Base-by-base conservation (phyloP, 2,113 vertebrate genomes). In the Hemichromis elongatus region DNA sequence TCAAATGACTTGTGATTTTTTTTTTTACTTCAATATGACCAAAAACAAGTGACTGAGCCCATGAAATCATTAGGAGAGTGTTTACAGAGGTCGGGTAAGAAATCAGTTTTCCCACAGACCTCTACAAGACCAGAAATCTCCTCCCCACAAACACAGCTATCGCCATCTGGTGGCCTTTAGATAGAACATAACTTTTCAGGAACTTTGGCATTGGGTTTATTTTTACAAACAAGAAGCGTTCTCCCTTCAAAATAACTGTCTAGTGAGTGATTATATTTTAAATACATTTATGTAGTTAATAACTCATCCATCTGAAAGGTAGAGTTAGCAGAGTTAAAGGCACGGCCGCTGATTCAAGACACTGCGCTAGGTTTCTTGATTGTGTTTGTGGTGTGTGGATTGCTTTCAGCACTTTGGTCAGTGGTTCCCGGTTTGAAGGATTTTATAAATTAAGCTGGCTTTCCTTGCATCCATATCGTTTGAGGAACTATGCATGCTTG, bases 371-470 rank as follows among this genome's bases (percentile, higher is more conserved):
- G 28, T 18, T 73, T 47, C 24, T 73, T 28, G 40, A 47, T 8
- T 1, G 8, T 11, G 40, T 73, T 70, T 47, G 66, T 50, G 45
- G 13, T 16, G 45, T 26, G 21, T 45, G 30, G 59, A 7, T 37
- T 63, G 59, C 30, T 37, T 63, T 63, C 18, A 63, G 30, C 59
- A 63, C 30, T 37, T 63, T 63, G 59, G 59, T 63, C 59, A 63
- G 30, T 37, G 59, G 30, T 63, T 63, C 30, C 59, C n/a, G 30
- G 18, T 33, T 63, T 63, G 33, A 63, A 21, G 59, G 37, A 33
- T 63, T 63, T 63, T 37, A 63, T 21, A 1, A 37, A 13, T 37
- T 63, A 63, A 13, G 59, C 19, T 63, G 10, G 59, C 6, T 63
- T 21, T 13, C 21, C 14, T 45, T 70, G 14, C 40, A 45, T 45